A percentile compares a stretch with the other conserved stretches of the same genome.
These are phyloP conservation scores for Pseudorectes ferrugineus DNA, from an alignment of 2,113 vertebrate genomes.

Conservation along the genomic window DNA sequence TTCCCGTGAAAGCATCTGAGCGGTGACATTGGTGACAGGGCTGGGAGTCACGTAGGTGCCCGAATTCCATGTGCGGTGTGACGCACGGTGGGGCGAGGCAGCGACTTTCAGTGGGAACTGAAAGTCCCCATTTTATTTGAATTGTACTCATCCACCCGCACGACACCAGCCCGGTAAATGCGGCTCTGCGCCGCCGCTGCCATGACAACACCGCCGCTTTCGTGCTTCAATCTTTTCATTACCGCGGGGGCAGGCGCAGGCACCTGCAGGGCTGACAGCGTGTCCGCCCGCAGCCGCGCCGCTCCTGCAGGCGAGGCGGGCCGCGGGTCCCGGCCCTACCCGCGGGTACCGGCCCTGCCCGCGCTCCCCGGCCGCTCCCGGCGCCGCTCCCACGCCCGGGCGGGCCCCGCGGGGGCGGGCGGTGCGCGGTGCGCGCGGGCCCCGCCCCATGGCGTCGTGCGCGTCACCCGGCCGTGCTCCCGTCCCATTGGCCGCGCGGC, in stretches of 20 bases:
- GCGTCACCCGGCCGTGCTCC: too few species aligned
- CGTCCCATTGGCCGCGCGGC: too few species aligned
- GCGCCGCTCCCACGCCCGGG: too few species aligned
- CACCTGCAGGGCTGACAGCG: too few species aligned
- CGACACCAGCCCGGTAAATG: fast-evolving
- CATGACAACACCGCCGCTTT: not conserved
- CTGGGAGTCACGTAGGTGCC: not conserved
- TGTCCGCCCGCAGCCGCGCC: too few species aligned
- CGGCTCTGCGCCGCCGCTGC: not conserved
- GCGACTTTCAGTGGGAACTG: too few species aligned
- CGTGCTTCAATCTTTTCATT: fast-evolving
- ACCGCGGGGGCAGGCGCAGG: not conserved
- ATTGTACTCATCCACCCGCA: not conserved
- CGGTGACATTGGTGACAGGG: fast-evolving
- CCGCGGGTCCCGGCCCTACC: too few species aligned
- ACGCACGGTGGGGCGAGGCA: not conserved
- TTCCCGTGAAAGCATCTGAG: not conserved
- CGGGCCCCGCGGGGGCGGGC: too few species aligned
- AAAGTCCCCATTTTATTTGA: fast-evolving
- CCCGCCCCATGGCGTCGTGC: too few species aligned
- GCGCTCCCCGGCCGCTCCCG: not conserved
- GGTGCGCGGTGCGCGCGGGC: too few species aligned
- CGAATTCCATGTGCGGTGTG: fast-evolving
- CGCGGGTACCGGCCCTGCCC: too few species aligned
- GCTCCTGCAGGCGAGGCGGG: not conserved